phyloP scores from a whole-genome alignment of 2,113 vertebrate genomes.

The Eretmochelys imbricata region DNA sequence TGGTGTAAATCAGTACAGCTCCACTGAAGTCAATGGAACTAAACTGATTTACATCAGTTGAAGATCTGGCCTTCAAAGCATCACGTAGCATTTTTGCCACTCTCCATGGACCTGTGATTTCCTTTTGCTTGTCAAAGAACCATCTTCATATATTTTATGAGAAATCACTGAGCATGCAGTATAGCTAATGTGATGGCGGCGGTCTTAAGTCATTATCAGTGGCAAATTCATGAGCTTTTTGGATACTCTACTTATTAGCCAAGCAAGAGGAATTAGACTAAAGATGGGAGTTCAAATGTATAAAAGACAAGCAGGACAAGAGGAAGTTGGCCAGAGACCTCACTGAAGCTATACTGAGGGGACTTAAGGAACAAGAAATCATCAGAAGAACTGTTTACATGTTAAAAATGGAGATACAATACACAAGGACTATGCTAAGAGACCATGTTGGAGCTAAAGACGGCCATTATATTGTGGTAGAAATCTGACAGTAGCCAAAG shows the following conservation, averaged over 20 bases:
- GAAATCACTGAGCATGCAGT: background rate
- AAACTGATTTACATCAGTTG: background rate
- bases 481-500: background rate
- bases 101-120: background rate
- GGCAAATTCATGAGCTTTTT: background rate
- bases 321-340: background rate
- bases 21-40: background rate
- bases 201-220: background rate
- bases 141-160: background rate
- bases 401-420: background rate
- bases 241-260: background rate
- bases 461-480: background rate
- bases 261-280: conserved; percentile 6
- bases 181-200: background rate
- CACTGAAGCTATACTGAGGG: background rate
- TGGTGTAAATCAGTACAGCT: background rate
- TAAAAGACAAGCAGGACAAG: background rate
- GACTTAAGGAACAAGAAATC: background rate
- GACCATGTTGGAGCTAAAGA: background rate
- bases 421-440: background rate
- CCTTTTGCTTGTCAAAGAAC: conserved; percentile 6
- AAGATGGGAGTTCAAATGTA: background rate
- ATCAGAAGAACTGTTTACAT: background rate
- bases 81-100: background rate
- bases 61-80: background rate